Evolutionary conservation across 1,140 invertebrate species (phyloP).

Genomic region (Metopolophium dirhodum): DNA sequence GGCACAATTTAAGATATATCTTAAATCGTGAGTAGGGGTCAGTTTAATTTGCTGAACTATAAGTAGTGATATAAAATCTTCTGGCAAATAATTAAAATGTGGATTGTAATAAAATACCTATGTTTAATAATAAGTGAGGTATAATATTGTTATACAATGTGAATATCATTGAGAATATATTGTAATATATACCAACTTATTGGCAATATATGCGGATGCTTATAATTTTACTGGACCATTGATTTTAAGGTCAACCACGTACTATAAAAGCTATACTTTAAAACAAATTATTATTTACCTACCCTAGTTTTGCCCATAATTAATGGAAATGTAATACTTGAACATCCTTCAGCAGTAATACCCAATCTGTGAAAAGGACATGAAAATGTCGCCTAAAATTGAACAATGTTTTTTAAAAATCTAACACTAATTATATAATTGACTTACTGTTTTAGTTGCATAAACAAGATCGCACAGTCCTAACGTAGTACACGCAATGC

Average conservation of each 20-base stretch:
- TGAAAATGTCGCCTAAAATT: constrained; percentile 79
- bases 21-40: no score
- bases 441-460: constrained; percentile 74
- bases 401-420: constrained; percentile 61
- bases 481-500: constrained; percentile 83
- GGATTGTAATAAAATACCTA: no score
- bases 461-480: constrained; percentile 89
- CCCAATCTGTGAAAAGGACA: constrained; percentile 85
- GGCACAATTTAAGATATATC: no score
- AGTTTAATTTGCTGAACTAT: no score
- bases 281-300: constrained; percentile 64
- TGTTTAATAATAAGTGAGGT: no score
- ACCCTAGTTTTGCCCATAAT: constrained; percentile 81
- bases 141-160: background rate
- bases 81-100: background rate
- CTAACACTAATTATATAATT: background rate
- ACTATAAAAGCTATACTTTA: background rate
- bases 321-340: constrained; percentile 81
- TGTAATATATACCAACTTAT: no score
- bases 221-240: background rate
- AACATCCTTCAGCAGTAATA: constrained; percentile 83
- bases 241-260: background rate
- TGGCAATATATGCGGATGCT: background rate
- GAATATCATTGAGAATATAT: no score
- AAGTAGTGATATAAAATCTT: background rate